Percentiles rank a stretch among this genome's conserved stretches.
These are phyloP conservation scores for Alviniconcha strummeri DNA, from an alignment of 2,888 invertebrate genomes.

Conservation along the genomic window DNA sequence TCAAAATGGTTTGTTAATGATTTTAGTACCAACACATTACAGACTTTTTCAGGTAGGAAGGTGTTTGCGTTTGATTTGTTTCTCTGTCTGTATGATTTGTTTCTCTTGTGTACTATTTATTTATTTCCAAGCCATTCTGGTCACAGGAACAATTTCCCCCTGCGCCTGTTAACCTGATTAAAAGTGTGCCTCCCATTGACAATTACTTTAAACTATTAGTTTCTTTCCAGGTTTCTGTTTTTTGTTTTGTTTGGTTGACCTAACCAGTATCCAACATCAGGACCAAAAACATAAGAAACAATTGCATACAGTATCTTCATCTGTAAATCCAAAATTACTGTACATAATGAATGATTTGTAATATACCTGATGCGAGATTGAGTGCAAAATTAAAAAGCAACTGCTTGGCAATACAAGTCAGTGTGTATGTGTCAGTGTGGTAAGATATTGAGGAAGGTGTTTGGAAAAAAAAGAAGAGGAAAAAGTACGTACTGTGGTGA, in stretches of 20 bases:
- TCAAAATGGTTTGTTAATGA: neutral
- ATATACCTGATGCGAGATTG: conserved; percentile 9
- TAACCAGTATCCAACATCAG: conserved; percentile 7
- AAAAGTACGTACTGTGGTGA: conserved; percentile 13
- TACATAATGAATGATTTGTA: conserved; percentile 25
- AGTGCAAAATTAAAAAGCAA: conserved; percentile 14
- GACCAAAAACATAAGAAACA: conserved; percentile 23
- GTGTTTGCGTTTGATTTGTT: neutral
- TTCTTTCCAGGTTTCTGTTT: neutral
- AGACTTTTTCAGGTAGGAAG: neutral
- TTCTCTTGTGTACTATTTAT: neutral
- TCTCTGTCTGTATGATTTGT: conserved; percentile 9
- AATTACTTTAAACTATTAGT: neutral
- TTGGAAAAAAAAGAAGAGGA: neutral
- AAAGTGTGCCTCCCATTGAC: neutral
- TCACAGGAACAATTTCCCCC: conserved; percentile 5
- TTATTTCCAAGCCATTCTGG: conserved; percentile 8
- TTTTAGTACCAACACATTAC: neutral
- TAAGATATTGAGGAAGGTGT: neutral
- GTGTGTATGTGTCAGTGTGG: conserved; percentile 19
- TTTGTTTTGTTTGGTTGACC: conserved; percentile 2
- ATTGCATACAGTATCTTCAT: conserved; percentile 20
- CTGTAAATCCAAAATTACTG: conserved; percentile 24
- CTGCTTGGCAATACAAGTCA: neutral
- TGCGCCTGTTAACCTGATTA: too few species aligned